These are phyloP conservation scores for Campoletis raptor DNA, from an alignment of 2,888 invertebrate genomes.

Conservation along the genomic window DNA sequence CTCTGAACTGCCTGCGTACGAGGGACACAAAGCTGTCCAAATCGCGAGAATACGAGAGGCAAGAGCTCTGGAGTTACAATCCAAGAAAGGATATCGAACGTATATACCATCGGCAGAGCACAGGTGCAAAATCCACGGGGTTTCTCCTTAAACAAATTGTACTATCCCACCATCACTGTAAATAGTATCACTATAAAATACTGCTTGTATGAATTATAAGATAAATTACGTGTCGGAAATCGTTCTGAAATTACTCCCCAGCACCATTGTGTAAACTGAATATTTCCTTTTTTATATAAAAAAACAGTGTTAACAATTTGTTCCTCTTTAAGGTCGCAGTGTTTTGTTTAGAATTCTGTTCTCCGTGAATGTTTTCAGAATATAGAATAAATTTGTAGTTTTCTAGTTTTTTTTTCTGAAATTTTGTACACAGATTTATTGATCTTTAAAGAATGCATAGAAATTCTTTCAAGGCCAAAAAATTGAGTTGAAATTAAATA, in stretches of 20 bases:
- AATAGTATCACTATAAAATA: slow-evolving; percentile 30
- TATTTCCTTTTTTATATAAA: background rate
- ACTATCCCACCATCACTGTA: slow-evolving; percentile 20
- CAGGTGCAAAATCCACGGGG: slow-evolving; percentile 45
- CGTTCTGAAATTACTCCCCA: background rate
- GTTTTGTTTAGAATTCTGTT: background rate
- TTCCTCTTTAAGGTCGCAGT: background rate
- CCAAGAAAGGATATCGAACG: slow-evolving; percentile 57
- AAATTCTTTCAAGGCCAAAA: too few relatives aligned
- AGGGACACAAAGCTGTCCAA: slow-evolving; percentile 47
- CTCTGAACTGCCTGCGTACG: slow-evolving; percentile 9
- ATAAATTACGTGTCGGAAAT: background rate
- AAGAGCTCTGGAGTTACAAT: slow-evolving; percentile 42
- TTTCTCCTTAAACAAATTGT: slow-evolving; percentile 52
- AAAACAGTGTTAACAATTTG: background rate
- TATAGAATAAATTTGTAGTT: background rate
- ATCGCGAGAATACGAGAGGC: slow-evolving; percentile 17
- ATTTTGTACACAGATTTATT: background rate
- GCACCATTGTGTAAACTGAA: background rate
- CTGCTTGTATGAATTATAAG: background rate
- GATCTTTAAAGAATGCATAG: too few relatives aligned
- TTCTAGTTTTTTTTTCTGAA: background rate
- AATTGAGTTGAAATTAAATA: background rate
- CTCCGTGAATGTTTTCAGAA: background rate
- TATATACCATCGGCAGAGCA: slow-evolving; percentile 18